Evolutionary conservation across 92 coral and sea anemone species (phyloP), one percentile per base, ranked within the genome.

Genomic region (Parazoanthus atlanticus): DNA sequence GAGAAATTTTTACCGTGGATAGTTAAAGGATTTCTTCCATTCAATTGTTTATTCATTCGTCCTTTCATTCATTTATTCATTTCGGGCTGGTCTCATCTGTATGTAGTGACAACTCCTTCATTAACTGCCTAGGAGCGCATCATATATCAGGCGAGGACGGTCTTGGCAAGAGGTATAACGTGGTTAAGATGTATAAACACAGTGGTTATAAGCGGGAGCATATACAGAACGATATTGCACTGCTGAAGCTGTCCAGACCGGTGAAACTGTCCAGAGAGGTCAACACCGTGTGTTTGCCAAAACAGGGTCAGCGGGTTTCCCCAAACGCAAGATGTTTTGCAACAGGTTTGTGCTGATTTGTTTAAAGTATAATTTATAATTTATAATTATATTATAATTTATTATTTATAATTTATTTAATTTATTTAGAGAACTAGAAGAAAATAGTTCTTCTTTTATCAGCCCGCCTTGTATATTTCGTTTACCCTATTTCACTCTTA

Each of bases 271-370:
- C 83, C 15, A 15, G 83, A 46, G 36, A 46, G 40, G 83, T 79
- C 17, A 79, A 79, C 69, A 49, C 66, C 7, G 83, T 79, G 5
- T 79, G 83, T 52, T 69, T 79, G 83, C 83, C 83, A 28, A 69
- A 79, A 79, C 83, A 79, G 38, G 83, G 83, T 47, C 83, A 79
- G 49, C 47, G 36, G 3, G 40, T 79, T 47, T 79, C 83, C 11
- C 83, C 83, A 13, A 79, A 52, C 13, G 83, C 83, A 19, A 79
- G 67, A 3, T 79, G 69, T 17, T 79, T 79, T 49, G 83, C 83
- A 8, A 79, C 83, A 79, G 83, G 83, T 79, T 46, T 26, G 83
- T 79, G 49, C 8, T 79, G 38, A 13, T 7, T 13, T 61, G 8
- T 61, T 61, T 19, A 61, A 21, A 8, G 17, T 52, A 15, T 2